These are phyloP conservation scores for Cassiopea andromeda DNA, from an alignment of 30 jellyfish, hydroid and myxozoan species.

Conservation along the genomic window DNA sequence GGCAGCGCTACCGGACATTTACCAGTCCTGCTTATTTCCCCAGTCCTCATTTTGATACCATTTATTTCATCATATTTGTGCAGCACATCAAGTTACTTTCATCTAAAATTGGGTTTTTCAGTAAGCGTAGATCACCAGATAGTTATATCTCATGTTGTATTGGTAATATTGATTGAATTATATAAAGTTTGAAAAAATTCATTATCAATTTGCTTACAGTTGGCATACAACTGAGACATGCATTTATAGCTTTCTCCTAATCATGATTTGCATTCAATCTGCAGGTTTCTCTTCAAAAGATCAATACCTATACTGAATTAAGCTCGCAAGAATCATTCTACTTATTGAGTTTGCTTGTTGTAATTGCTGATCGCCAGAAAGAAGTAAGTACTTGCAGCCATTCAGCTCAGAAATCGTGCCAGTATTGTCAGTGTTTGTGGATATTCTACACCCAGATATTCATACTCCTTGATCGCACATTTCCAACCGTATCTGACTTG, in stretches of 20 bases:
- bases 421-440: constrained; percentile 73
- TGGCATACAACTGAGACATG: too few species aligned
- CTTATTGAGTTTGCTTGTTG: constrained; percentile 47
- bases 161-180: too few species aligned
- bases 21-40: too few species aligned
- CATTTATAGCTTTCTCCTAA: neutral
- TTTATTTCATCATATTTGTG: too few species aligned
- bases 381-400: constrained; percentile 67
- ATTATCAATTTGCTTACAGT: neutral
- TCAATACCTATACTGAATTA: neutral
- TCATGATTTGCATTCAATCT: neutral
- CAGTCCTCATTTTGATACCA: too few species aligned
- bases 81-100: too few species aligned
- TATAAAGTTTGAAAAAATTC: too few species aligned
- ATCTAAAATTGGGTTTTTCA: too few species aligned
- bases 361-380: constrained; percentile 66
- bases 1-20: too few species aligned
- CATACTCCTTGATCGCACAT: constrained; percentile 61
- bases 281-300: constrained; percentile 51
- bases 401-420: constrained; percentile 63
- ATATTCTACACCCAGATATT: constrained; percentile 75
- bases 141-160: too few species aligned
- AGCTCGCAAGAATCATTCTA: constrained; percentile 57
- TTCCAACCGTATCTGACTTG: constrained; percentile 50
- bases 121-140: too few species aligned